A percentile compares a stretch with the other conserved stretches of the same genome.
Evolutionary conservation across 2,888 invertebrate species (phyloP).

Genomic region (Eledona agricola): DNA sequence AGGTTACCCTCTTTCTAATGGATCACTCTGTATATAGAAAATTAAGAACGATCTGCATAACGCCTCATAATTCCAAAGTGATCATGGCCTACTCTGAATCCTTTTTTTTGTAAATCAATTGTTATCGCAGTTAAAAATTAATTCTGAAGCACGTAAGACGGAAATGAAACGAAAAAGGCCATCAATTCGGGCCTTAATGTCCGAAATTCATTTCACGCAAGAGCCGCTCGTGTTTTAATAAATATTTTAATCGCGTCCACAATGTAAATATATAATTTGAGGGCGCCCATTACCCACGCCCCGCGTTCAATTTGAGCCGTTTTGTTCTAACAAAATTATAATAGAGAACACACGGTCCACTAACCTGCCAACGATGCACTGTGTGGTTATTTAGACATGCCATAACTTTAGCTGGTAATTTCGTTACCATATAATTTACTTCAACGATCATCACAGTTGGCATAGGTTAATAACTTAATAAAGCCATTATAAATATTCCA

Average conservation of each 20-base stretch:
- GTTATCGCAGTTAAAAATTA: no score
- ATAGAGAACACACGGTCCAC: slow-evolving; percentile 50
- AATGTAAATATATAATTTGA: slow-evolving; percentile 50
- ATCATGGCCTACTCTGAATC: no score
- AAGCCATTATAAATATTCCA: slow-evolving; percentile 49
- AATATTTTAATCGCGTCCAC: slow-evolving; percentile 29
- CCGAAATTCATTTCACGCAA: slow-evolving; percentile 34
- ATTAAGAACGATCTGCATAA: no score
- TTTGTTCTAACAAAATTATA: slow-evolving; percentile 45
- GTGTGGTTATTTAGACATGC: slow-evolving; percentile 46
- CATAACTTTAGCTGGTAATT: slow-evolving; percentile 49
- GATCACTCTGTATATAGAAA: no score
- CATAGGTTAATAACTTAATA: slow-evolving; percentile 58
- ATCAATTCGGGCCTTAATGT: slow-evolving; percentile 6
- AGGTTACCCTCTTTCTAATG: no score
- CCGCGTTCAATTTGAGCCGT: slow-evolving; percentile 48
- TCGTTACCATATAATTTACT: slow-evolving; percentile 55
- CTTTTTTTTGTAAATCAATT: no score
- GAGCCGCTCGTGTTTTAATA: slow-evolving; percentile 31
- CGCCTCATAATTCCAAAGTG: no score
- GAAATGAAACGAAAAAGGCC: no score
- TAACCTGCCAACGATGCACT: slow-evolving; percentile 39
- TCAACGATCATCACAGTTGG: slow-evolving; percentile 58
- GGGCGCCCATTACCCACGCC: slow-evolving; percentile 49
- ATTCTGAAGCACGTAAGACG: no score